These are phyloP conservation scores for Drosophila athabasca DNA, from an alignment of 1,140 invertebrate species.

Conservation along the genomic window DNA sequence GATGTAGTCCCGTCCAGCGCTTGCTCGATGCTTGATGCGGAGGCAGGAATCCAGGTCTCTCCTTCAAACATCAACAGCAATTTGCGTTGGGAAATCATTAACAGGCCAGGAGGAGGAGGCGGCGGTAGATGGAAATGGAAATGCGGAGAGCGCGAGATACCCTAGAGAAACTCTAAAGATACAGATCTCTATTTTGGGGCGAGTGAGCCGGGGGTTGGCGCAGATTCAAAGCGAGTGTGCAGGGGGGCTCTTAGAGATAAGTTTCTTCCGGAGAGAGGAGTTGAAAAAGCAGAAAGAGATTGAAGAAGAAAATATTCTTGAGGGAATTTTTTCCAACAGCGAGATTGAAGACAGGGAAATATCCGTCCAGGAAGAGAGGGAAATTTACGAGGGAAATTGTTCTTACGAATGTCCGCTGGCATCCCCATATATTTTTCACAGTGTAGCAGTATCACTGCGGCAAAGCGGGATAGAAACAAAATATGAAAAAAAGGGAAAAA, in stretches of 20 bases:
- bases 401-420: no score
- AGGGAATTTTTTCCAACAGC: no score
- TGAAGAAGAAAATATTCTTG: no score
- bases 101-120: background rate
- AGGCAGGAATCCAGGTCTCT: conserved; percentile 42
- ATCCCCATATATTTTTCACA: background rate
- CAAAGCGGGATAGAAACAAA: background rate
- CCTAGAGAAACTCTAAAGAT: background rate
- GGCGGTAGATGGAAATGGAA: background rate
- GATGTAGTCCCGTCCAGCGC: conserved; percentile 30
- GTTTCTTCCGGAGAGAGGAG: no score
- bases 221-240: no score
- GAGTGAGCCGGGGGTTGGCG: no score
- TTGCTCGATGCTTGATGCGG: conserved; percentile 35
- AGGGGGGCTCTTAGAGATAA: no score
- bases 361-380: no score
- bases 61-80: conserved; percentile 45
- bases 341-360: no score
- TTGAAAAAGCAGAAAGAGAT: no score
- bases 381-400: no score
- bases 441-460: background rate
- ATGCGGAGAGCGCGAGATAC: background rate
- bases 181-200: no score
- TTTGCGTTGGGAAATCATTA: conserved; percentile 67
- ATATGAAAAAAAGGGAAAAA: background rate